A percentile compares a stretch with the other conserved stretches of the same genome.
Conservation (phyloP, 2,888 invertebrate species). For the Hemistola chrysoprasaria region DNA sequence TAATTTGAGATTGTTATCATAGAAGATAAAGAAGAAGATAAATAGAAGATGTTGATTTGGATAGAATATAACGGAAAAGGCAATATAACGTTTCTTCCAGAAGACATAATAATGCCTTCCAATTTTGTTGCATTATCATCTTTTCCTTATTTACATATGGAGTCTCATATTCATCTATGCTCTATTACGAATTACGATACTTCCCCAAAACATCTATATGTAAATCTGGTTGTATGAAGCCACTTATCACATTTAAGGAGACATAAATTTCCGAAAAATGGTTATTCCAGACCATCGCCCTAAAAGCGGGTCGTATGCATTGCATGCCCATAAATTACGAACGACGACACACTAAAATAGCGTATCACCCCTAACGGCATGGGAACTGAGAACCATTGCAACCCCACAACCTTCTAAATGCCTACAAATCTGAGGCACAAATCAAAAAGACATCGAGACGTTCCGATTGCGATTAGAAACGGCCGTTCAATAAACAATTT, state of each 20-base stretch:
- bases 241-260: conserved; percentile 29
- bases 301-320: conserved; percentile 67
- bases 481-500: conserved; percentile 75
- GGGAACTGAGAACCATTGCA: conserved; percentile 58
- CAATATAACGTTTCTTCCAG: too few species aligned
- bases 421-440: conserved; percentile 71
- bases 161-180: background rate
- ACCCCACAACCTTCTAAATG: conserved; percentile 65
- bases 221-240: conserved; percentile 26
- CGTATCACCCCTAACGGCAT: conserved; percentile 75
- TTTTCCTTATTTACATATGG: too few species aligned
- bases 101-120: too few species aligned
- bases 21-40: background rate
- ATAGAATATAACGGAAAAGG: too few species aligned
- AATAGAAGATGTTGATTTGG: too few species aligned
- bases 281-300: conserved; percentile 66
- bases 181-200: conserved; percentile 27
- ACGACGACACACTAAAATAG: conserved; percentile 77
- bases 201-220: conserved; percentile 26
- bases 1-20: conserved; percentile 39
- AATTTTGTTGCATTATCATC: conserved; percentile 1
- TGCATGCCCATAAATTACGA: conserved; percentile 74
- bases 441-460: conserved; percentile 75
- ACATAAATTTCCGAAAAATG: conserved; percentile 65
- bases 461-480: conserved; percentile 64